Base-by-base conservation (phyloP, 23 tunicate species). In the Halocynthia roretzi region DNA sequence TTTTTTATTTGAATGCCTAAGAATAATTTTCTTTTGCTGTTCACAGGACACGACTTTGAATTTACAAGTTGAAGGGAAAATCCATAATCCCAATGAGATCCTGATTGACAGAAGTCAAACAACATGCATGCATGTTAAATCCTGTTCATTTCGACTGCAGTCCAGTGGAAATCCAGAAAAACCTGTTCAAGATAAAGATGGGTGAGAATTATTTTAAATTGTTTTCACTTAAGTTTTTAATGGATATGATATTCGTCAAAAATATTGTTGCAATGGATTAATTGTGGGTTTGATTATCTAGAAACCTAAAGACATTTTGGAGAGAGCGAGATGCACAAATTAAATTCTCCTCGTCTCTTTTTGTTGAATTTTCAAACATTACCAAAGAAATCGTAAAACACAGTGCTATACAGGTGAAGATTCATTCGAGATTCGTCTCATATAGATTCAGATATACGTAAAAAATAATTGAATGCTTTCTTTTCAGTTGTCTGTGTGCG, bases 401-500 rank as follows among this genome's bases (percentile, higher is more conserved):
- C 14, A 76, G 82, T 77, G 51, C 86, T 8, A 50, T 87, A 17
- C 65, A 87, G 72, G 91, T 54, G 6, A 40, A 12, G 14, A 48
- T 12, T n/a, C n/a, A 58, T 58, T 14, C n/a, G 15, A 58, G 17
- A 58, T n/a, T n/a, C n/a, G 2, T 58, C 4, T 58, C 4, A 14
- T 10, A n/a, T n/a, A 14, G 17, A n/a, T 14, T 58, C 17, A 58
- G 17, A 14, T 58, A 1, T 58, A 58, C 4, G 4, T 58, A 58
- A 14, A 1, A n/a, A 58, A n/a, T 58, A 15, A 14, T 58, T 58
- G 17, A 14, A 58, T 14, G 2, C 63, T 58, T 4, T 76, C 20
- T 80, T 54, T 80, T 7, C 44, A 85, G 90, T 20, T 85, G 7
- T 70, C 79, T 15, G 64, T 85, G 19, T 79, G 90, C 61, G 72